Evolutionary conservation across 2,113 vertebrate species (phyloP).

Genomic region (Cygnus buccinator): DNA sequence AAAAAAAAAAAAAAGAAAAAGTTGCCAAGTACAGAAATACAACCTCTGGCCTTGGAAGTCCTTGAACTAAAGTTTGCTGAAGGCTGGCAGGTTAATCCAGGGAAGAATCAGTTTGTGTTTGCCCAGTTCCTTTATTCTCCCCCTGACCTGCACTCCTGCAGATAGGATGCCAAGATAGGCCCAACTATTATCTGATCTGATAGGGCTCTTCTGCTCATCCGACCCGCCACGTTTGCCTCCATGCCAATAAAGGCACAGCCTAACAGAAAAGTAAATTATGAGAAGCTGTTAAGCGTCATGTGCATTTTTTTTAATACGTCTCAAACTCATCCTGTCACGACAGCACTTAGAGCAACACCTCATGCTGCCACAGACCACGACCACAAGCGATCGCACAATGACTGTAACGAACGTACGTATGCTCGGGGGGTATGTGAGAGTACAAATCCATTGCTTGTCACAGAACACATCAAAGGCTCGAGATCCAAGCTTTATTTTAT

Average conservation of each 20-base stretch:
- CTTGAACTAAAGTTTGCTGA: slow-evolving; percentile 50
- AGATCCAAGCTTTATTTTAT: neutral
- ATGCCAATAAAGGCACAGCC: neutral
- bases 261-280: neutral
- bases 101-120: neutral
- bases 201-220: neutral
- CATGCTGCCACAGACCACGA: neutral
- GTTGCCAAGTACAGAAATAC: slow-evolving; percentile 16
- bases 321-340: neutral
- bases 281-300: neutral
- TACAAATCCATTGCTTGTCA: neutral
- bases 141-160: neutral
- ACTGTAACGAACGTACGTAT: neutral
- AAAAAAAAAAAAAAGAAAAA: neutral
- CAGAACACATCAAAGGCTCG: neutral
- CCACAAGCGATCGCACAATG: accelerated
- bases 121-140: neutral
- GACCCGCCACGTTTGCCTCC: neutral
- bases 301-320: neutral
- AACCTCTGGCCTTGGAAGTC: slow-evolving; percentile 23
- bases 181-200: neutral
- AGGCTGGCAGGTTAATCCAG: slow-evolving; percentile 30
- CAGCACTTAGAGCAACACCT: neutral
- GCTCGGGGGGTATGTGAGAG: neutral
- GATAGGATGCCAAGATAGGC: neutral